Base-by-base conservation (phyloP, 2,113 vertebrate genomes). In the Cavia porcellus region DNA sequence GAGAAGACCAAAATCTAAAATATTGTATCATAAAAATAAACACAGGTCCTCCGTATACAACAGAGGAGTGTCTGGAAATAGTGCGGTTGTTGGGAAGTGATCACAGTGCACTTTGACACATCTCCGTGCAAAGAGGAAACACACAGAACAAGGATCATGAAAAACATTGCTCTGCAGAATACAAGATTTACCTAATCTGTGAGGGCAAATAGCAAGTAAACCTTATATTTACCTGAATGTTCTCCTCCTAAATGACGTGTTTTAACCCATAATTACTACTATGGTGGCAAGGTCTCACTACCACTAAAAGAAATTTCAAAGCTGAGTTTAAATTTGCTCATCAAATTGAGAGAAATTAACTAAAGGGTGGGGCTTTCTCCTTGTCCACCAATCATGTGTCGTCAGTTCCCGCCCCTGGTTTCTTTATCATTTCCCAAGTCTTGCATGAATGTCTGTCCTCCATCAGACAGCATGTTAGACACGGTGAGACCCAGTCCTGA, bases 271-370 rank as follows among this genome's bases (percentile, higher is more conserved):
- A 86, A 11, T 77, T 64, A 22, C 28, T 72, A 32, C 22, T 52
- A 64, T 17, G 35, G 13, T 61, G 17, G 77, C 32, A 47, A 72
- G 61, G n/a, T n/a, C 68, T 90, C 61, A 52, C 45, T 83, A 57
- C 59, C 17, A 84, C 35, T 84, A 47, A 81, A 50, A 66, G 50
- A 81, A n/a, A 61, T 35, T n/a, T 38, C 32, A 95, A 75, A 3
- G 47, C 24, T 62, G 42, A 94, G 82, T 77, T 52, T 61, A 72
- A 86, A 85, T 84, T 61, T 87, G 74, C 17, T 61, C 38, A 30
- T 61, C 28, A 28, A 68, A 74, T 28, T 64, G 66, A 70, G 47
- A 79, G 38, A 75, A 55, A 90, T 50, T 64, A 79, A 64, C 30
- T 4, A 75, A 32, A 30, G 15, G n/a, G 45, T 25, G 4, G 30